Conservation (phyloP, 2,113 vertebrate species). For the Axis porcinus region DNA sequence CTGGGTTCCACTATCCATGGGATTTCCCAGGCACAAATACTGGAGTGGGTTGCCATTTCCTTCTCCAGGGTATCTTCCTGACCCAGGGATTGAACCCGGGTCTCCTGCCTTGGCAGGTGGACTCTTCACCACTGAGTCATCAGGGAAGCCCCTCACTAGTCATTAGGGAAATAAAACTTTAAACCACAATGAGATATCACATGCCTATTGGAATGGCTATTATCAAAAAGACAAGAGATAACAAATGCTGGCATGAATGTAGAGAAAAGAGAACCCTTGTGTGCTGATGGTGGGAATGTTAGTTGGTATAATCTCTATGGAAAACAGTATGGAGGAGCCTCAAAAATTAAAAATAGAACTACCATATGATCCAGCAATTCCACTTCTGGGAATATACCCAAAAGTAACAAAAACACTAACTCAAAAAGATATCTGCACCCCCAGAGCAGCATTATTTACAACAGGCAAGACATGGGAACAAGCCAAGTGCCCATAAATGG, state of each 20-base stretch:
- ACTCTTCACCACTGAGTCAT: background rate
- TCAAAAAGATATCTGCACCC: background rate
- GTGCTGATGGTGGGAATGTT: background rate
- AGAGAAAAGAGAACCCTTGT: background rate
- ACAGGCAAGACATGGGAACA: background rate
- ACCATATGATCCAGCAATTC: background rate
- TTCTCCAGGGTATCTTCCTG: background rate
- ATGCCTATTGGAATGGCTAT: background rate
- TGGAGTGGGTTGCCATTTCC: background rate
- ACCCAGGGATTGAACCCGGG: background rate
- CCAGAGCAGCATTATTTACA: background rate
- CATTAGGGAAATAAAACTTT: background rate
- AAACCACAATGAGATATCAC: background rate
- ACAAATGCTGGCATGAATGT: background rate
- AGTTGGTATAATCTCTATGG: background rate
- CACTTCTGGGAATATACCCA: background rate
- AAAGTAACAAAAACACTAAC: background rate
- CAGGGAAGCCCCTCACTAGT: background rate
- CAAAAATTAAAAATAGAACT: background rate
- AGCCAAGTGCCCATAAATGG: background rate
- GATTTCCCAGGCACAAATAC: background rate
- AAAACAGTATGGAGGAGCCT: background rate
- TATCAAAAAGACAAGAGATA: background rate
- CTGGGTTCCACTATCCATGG: background rate
- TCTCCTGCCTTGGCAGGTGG: background rate